Evolutionary conservation across 2,797 vertebrate species (phyloP).

Genomic region (Tragelaphus eurycerus): DNA sequence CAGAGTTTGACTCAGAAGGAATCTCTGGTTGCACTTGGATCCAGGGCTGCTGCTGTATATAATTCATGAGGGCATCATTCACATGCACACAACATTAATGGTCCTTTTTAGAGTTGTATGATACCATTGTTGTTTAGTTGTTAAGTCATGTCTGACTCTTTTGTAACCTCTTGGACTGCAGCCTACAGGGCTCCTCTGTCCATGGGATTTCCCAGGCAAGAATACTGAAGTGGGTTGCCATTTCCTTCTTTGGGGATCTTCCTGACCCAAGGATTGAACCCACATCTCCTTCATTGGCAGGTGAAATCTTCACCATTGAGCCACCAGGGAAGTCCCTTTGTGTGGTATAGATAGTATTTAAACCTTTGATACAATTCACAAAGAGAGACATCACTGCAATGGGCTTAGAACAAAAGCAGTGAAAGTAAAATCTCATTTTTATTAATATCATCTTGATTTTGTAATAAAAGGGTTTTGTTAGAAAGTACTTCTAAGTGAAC

Average conservation of each 20-base stretch:
- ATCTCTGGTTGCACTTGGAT: neutral
- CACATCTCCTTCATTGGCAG: neutral
- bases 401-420: neutral
- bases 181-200: neutral
- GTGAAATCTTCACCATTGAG: neutral
- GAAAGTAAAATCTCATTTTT: neutral
- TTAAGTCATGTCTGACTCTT: neutral
- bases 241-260: neutral
- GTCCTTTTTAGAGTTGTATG: neutral
- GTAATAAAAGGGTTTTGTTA: slow-evolving; percentile 14
- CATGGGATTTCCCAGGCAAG: neutral
- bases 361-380: neutral
- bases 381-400: neutral
- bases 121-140: neutral
- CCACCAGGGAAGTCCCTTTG: neutral
- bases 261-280: neutral
- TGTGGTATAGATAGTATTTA: neutral
- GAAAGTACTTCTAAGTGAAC: neutral
- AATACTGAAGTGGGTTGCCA: neutral
- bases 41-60: neutral
- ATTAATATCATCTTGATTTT: slow-evolving; percentile 3
- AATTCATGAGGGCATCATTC: neutral
- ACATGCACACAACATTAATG: neutral
- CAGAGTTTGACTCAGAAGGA: neutral
- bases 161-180: neutral